Evolutionary conservation across 2,888 invertebrate species (phyloP).

Genomic region (Ceraclea dissimilis): DNA sequence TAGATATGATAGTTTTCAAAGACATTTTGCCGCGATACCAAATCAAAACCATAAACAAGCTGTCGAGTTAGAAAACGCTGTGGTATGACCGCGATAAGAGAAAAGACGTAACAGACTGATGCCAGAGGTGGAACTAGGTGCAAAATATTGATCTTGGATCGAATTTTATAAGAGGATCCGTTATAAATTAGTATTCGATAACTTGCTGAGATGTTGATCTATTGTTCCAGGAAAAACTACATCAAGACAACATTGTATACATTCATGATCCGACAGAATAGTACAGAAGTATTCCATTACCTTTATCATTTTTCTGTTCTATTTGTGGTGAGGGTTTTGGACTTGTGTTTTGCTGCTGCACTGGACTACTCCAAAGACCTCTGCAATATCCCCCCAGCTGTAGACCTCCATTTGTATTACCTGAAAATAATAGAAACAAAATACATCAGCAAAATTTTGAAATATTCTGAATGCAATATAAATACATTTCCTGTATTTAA

Average conservation of each 20-base stretch:
- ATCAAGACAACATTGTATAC: too few relatives aligned
- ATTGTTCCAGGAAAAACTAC: too few relatives aligned
- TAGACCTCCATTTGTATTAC: slow-evolving; percentile 14
- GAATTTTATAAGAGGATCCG: too few relatives aligned
- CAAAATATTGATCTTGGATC: too few relatives aligned
- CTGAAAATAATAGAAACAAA: slow-evolving; percentile 11
- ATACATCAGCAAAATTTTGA: too few relatives aligned
- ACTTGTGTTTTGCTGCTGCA: slow-evolving; percentile 29
- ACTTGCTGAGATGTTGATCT: too few relatives aligned
- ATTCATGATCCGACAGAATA: too few relatives aligned
- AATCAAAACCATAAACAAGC: slow-evolving; percentile 25
- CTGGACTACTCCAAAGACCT: slow-evolving; percentile 39
- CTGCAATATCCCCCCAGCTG: slow-evolving; percentile 36
- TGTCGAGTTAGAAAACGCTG: slow-evolving; percentile 1
- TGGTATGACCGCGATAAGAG: slow-evolving; percentile 8
- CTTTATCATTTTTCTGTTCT: slow-evolving; percentile 22
- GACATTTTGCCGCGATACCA: slow-evolving; percentile 21
- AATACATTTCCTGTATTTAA: too few relatives aligned
- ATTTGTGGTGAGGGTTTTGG: slow-evolving; percentile 28
- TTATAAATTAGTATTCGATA: too few relatives aligned
- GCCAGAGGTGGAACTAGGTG: too few relatives aligned
- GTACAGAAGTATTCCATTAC: too few relatives aligned
- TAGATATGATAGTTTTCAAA: slow-evolving; percentile 6
- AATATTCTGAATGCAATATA: too few relatives aligned
- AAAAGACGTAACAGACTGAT: neutral